Evolutionary conservation across 2,113 vertebrate species (phyloP).

Genomic region (Plecturocebus donacophilus): DNA sequence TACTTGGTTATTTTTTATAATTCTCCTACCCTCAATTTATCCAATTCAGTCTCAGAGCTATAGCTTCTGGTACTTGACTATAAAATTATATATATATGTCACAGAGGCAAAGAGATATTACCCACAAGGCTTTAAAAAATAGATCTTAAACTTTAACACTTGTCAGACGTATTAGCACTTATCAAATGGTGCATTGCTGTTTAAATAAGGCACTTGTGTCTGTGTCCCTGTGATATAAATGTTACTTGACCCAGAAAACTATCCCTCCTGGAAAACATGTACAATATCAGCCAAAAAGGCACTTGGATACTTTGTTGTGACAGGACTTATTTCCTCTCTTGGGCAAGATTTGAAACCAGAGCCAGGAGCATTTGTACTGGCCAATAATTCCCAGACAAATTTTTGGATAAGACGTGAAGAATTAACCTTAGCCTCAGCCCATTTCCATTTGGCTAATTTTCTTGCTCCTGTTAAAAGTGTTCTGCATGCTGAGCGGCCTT

Average conservation of each 20-base stretch:
- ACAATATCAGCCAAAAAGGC: not conserved
- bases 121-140: slow-evolving; percentile 16
- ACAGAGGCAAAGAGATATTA: slow-evolving; percentile 48
- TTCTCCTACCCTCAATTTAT: not conserved
- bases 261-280: slow-evolving; percentile 35
- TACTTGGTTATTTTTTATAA: slow-evolving; percentile 31
- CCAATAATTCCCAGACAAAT: not conserved
- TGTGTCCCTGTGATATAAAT: slow-evolving; percentile 49
- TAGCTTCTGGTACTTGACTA: not conserved
- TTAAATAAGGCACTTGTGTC: slow-evolving; percentile 54
- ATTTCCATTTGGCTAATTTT: slow-evolving; percentile 65
- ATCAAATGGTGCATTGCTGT: slow-evolving; percentile 38
- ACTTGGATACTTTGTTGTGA: slow-evolving; percentile 42
- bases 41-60: not conserved
- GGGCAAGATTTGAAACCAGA: slow-evolving; percentile 68
- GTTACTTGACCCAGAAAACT: slow-evolving; percentile 68
- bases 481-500: not conserved
- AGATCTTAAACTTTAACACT: slow-evolving; percentile 62
- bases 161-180: slow-evolving; percentile 70
- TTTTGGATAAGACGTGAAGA: slow-evolving; percentile 37
- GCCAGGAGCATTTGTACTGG: slow-evolving; percentile 7
- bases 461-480: slow-evolving; percentile 42
- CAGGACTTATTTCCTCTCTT: slow-evolving; percentile 63
- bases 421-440: not conserved
- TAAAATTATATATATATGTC: slow-evolving; percentile 1